These are phyloP conservation scores for Gerosis bhagava DNA, from an alignment of 2,888 invertebrate genomes.

Conservation along the genomic window DNA sequence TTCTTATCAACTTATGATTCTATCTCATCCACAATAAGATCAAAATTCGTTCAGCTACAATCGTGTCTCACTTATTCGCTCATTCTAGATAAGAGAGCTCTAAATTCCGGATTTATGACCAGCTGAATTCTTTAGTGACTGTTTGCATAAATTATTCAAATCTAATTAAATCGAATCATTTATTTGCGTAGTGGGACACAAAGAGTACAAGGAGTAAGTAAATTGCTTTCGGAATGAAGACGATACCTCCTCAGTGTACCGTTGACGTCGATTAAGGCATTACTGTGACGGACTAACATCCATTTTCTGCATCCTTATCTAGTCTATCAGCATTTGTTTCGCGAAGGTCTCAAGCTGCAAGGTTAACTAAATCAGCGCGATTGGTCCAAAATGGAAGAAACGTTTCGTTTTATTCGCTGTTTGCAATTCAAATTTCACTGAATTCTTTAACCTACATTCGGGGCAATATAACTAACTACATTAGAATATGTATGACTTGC, in stretches of 20 bases:
- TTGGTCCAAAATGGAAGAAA: slow-evolving; percentile 14
- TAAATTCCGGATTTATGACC: slow-evolving; percentile 27
- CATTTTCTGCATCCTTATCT: not conserved
- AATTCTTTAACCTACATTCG: slow-evolving; percentile 9
- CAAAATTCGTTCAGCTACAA: no score
- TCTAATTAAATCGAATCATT: slow-evolving; percentile 29
- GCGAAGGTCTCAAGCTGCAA: slow-evolving; percentile 12
- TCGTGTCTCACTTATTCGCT: no score
- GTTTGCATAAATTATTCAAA: slow-evolving; percentile 30
- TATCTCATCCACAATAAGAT: no score
- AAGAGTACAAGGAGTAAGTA: slow-evolving; percentile 19
- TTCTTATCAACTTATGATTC: no score
- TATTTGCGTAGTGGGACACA: slow-evolving; percentile 18
- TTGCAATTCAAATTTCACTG: slow-evolving; percentile 20
- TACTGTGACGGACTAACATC: slow-evolving; percentile 11
- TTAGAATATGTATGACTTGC: slow-evolving; percentile 9
- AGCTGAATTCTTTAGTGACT: slow-evolving; percentile 20
- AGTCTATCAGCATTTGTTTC: slow-evolving; percentile 16
- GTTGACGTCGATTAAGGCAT: slow-evolving; percentile 18
- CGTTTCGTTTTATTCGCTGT: slow-evolving; percentile 8
- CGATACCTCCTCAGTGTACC: slow-evolving; percentile 1
- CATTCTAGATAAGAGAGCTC: slow-evolving; percentile 16
- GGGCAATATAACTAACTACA: no score
- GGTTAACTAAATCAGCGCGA: slow-evolving; percentile 18
- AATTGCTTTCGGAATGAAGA: slow-evolving; percentile 20